Evolutionary conservation across 1,140 invertebrate species (phyloP).

Genomic region (Patella vulgata): DNA sequence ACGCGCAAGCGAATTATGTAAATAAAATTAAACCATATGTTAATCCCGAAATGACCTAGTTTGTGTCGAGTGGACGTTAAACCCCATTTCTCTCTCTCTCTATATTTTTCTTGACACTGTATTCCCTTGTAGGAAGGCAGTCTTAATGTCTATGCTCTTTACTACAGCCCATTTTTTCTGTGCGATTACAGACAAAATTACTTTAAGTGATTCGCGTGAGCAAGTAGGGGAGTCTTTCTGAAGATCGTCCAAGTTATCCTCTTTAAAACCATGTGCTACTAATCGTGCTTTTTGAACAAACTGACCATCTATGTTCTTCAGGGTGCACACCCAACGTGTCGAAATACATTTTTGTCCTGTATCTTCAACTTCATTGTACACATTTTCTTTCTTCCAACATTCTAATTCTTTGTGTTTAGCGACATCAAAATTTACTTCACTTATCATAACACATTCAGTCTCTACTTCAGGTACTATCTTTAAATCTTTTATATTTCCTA

Average conservation of each 20-base stretch:
- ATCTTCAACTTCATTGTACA: slow-evolving; percentile 2
- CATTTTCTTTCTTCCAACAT: too few relatives aligned
- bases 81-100: too few relatives aligned
- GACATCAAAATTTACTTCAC: slow-evolving; percentile 1
- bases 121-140: slow-evolving; percentile 23
- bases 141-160: slow-evolving; percentile 27
- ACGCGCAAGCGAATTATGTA: too few relatives aligned
- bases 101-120: neutral
- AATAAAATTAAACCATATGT: too few relatives aligned
- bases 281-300: slow-evolving; percentile 15
- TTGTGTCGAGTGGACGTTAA: too few relatives aligned
- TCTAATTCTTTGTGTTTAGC: too few relatives aligned
- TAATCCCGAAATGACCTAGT: too few relatives aligned
- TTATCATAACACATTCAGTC: neutral
- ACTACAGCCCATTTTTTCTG: slow-evolving; percentile 6
- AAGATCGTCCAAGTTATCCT: slow-evolving; percentile 8
- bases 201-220: slow-evolving; percentile 13
- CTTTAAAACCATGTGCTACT: slow-evolving; percentile 27
- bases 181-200: slow-evolving; percentile 12
- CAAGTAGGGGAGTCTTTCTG: slow-evolving; percentile 16
- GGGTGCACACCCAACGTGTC: slow-evolving; percentile 4
- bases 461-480: slow-evolving; percentile 1
- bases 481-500: slow-evolving; percentile 17
- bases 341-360: slow-evolving; percentile 10
- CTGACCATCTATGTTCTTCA: slow-evolving; percentile 3